A percentile compares a stretch with the other conserved stretches of the same genome.
phyloP scores from a whole-genome alignment of 1,140 invertebrate genomes.

The Heliconius hermathena region DNA sequence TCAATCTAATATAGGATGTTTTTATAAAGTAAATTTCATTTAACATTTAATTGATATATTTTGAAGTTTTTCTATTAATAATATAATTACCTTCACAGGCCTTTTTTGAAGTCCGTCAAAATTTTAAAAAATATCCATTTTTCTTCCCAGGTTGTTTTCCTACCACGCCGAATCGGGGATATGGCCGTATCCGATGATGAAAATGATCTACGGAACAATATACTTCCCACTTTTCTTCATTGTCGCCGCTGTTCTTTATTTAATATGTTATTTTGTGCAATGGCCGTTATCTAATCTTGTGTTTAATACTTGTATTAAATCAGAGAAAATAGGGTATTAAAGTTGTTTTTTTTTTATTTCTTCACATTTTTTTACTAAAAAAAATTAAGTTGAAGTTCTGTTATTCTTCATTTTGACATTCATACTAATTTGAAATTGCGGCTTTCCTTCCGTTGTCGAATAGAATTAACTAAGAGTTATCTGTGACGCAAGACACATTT shows the following conservation, averaged over 20 bases:
- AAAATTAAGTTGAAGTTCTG: no score
- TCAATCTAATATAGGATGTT: no score
- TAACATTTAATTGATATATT: no score
- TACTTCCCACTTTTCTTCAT: conserved; percentile 45
- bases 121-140: not conserved
- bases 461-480: no score
- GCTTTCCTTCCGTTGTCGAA: no score
- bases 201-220: conserved; percentile 46
- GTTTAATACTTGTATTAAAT: conserved; percentile 17
- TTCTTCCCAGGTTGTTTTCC: conserved; percentile 53
- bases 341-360: not conserved
- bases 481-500: no score
- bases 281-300: conserved; percentile 40
- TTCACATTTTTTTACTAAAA: no score
- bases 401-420: no score
- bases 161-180: conserved; percentile 43
- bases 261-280: conserved; percentile 42
- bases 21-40: no score
- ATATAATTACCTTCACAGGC: no score
- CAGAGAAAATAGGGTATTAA: conserved; percentile 7
- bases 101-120: not conserved
- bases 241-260: not conserved
- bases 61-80: no score
- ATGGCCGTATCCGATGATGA: conserved; percentile 57
- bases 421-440: no score